phyloP scores from a whole-genome alignment of 1,140 invertebrate genomes.

The Gonioctena quinquepunctata region DNA sequence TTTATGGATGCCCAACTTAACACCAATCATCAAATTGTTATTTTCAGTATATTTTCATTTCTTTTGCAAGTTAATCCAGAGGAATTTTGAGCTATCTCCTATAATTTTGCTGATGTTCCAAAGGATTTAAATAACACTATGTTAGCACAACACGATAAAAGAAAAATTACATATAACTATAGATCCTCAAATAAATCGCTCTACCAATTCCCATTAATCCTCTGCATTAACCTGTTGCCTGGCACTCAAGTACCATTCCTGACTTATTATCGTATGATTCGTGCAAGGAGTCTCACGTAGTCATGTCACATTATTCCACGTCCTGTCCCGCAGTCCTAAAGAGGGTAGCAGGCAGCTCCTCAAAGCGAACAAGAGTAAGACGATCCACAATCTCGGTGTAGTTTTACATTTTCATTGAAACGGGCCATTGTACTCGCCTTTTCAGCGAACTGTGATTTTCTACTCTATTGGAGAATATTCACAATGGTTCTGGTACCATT shows the following conservation, averaged over 20 bases:
- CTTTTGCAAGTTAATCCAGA: too few relatives aligned
- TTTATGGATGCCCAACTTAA: too few relatives aligned
- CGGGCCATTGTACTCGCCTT: background rate
- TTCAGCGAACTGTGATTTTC: slow-evolving; percentile 5
- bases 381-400: slow-evolving; percentile 3
- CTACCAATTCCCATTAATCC: background rate
- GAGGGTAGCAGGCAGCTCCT: background rate
- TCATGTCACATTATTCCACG: background rate
- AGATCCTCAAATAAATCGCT: too few relatives aligned
- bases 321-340: background rate
- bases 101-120: too few relatives aligned
- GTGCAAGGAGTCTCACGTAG: background rate
- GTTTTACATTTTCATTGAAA: slow-evolving; percentile 1
- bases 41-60: too few relatives aligned
- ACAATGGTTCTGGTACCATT: slow-evolving; percentile 3
- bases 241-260: background rate
- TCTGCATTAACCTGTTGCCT: background rate
- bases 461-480: background rate
- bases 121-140: too few relatives aligned
- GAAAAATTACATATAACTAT: too few relatives aligned
- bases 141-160: too few relatives aligned
- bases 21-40: too few relatives aligned
- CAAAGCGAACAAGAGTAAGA: background rate
- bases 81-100: too few relatives aligned
- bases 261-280: background rate